Evolutionary conservation across 2,888 invertebrate species (phyloP).

Genomic region (Apoda limacodes): DNA sequence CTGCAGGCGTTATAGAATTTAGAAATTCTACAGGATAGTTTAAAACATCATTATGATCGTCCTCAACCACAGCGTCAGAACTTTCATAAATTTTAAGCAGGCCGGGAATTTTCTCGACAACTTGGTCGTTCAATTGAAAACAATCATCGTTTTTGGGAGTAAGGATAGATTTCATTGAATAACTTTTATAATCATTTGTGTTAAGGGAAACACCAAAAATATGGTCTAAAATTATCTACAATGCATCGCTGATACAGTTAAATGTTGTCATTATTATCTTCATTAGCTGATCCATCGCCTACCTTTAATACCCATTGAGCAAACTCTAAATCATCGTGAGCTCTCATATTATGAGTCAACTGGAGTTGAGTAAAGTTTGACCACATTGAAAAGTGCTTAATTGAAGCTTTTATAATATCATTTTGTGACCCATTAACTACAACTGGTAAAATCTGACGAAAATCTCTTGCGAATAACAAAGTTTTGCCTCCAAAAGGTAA

Average conservation of each 20-base stretch:
- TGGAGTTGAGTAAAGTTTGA: slow-evolving; percentile 15
- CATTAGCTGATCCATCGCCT: slow-evolving; percentile 19
- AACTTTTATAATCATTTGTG: slow-evolving; percentile 21
- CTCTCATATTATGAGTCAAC: slow-evolving; percentile 20
- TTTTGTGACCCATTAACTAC: slow-evolving; percentile 15
- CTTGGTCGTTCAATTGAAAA: slow-evolving; percentile 6
- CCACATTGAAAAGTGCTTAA: slow-evolving; percentile 16
- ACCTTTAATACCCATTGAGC: slow-evolving; percentile 20
- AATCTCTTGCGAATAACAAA: too few relatives aligned
- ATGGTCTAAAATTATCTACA: slow-evolving; percentile 18
- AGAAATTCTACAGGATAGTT: too few relatives aligned
- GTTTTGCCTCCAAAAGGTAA: too few relatives aligned
- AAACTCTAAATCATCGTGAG: too few relatives aligned
- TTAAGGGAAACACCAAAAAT: too few relatives aligned
- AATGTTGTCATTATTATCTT: slow-evolving; percentile 14
- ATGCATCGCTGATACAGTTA: slow-evolving; percentile 18
- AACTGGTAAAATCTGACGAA: too few relatives aligned
- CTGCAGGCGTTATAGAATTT: too few relatives aligned
- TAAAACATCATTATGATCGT: too few relatives aligned
- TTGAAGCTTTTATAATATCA: slow-evolving; percentile 16
- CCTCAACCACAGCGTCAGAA: slow-evolving; percentile 11
- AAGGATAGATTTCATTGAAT: slow-evolving; percentile 18
- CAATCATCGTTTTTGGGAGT: too few relatives aligned
- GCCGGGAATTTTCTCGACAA: neutral
- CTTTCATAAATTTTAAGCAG: slow-evolving; percentile 14